phyloP scores from a whole-genome alignment of 2,113 vertebrate genomes.

The Peromyscus maniculatus region DNA sequence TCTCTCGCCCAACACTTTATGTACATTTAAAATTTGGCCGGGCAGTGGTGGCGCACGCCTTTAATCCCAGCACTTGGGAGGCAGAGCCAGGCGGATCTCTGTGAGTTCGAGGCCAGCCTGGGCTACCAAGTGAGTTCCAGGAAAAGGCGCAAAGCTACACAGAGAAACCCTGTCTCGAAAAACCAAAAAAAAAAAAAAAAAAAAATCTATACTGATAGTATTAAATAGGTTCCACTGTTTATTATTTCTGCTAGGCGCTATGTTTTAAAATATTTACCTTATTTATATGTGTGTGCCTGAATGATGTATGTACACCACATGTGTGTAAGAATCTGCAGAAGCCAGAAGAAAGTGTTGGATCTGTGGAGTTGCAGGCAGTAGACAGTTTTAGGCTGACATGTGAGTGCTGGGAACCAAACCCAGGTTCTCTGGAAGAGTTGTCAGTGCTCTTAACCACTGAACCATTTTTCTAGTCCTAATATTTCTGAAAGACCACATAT shows the following conservation, averaged over 20 bases:
- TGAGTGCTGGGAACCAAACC: neutral
- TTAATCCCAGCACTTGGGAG: no score
- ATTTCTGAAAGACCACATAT: neutral
- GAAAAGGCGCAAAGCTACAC: no score
- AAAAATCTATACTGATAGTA: neutral
- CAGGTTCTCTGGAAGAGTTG: neutral
- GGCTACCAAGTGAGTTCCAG: no score
- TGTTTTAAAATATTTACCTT: neutral
- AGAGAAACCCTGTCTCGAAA: no score
- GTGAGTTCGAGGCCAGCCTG: no score
- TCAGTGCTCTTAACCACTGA: neutral
- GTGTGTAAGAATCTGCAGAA: neutral
- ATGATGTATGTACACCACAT: neutral
- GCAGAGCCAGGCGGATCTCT: no score
- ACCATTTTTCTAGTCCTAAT: neutral
- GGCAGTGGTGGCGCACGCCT: no score
- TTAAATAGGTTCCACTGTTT: slow-evolving; percentile 25
- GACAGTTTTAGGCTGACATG: neutral
- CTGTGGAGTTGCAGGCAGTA: neutral
- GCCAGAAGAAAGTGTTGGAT: neutral
- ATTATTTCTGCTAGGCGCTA: neutral
- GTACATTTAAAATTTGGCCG: slow-evolving; percentile 57
- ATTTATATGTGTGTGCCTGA: neutral
- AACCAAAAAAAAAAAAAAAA: no score
- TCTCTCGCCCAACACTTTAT: slow-evolving; percentile 22